Conservation (phyloP, 2,888 invertebrate genomes). For the Eristalinus sepulchralis region DNA sequence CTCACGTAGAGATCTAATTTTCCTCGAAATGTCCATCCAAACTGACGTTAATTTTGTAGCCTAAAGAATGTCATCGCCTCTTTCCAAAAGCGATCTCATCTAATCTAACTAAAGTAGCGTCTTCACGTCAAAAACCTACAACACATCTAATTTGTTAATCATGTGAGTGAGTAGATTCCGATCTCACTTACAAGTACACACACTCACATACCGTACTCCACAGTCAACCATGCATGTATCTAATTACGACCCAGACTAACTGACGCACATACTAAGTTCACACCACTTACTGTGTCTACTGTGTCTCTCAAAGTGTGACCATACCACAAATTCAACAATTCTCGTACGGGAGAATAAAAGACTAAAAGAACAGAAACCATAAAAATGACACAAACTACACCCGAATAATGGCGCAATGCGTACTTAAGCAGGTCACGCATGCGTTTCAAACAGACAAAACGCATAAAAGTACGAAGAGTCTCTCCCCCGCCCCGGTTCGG, state of each 20-base stretch:
- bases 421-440: constrained; percentile 49
- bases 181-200: neutral
- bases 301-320: constrained; percentile 10
- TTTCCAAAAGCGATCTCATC: neutral
- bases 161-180: neutral
- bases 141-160: neutral
- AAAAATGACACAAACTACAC: constrained; percentile 24
- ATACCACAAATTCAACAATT: neutral
- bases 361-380: constrained; percentile 15
- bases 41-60: neutral
- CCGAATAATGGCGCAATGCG: constrained; percentile 35
- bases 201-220: neutral
- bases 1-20: neutral
- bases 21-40: neutral
- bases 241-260: neutral
- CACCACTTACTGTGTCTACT: neutral
- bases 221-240: neutral
- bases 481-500: neutral
- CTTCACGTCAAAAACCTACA: neutral
- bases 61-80: neutral
- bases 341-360: neutral
- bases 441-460: constrained; percentile 36
- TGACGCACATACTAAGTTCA: constrained; percentile 15
- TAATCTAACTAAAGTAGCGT: neutral
- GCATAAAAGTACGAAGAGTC: constrained; percentile 11